phyloP scores from a whole-genome alignment of 2,113 vertebrate species.

The Sander vitreus region DNA sequence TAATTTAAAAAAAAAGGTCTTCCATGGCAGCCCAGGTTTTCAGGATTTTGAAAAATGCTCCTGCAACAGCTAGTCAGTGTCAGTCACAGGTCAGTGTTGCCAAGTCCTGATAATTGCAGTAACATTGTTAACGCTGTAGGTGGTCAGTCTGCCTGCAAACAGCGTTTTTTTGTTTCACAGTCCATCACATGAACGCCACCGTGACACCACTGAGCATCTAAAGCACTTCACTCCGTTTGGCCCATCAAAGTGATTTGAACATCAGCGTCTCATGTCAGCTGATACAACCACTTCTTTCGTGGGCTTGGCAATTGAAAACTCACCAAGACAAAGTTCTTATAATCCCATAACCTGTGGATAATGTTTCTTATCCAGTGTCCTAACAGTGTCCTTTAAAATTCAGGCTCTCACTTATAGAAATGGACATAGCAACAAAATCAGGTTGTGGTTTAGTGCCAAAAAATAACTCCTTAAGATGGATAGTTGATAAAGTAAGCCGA shows the following conservation, averaged over 20 bases:
- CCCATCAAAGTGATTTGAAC: neutral
- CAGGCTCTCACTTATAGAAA: neutral
- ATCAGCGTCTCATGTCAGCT: conserved; percentile 24
- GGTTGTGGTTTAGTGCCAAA: neutral
- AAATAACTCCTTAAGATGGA: neutral
- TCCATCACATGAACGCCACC: neutral
- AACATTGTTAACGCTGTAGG: neutral
- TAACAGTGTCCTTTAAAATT: conserved; percentile 21
- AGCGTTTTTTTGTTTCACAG: neutral
- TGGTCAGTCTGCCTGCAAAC: neutral
- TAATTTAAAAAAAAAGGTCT: neutral
- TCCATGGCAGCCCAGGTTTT: neutral
- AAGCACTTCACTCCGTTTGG: neutral
- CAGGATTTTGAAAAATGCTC: neutral
- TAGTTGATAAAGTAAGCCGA: conserved; percentile 1
- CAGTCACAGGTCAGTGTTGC: conserved; percentile 7
- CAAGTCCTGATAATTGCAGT: neutral
- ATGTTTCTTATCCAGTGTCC: conserved; percentile 41
- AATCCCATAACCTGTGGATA: neutral
- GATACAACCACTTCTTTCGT: conserved; percentile 48
- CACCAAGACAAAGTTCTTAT: neutral
- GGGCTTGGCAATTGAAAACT: conserved; percentile 36
- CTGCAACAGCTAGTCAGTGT: conserved; percentile 6
- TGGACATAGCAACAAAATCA: neutral
- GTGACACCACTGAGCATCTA: neutral